A percentile compares a stretch with the other conserved stretches of the same genome.
These are phyloP conservation scores for Aythya baeri DNA, from an alignment of 2,113 vertebrate genomes.

Conservation along the genomic window DNA sequence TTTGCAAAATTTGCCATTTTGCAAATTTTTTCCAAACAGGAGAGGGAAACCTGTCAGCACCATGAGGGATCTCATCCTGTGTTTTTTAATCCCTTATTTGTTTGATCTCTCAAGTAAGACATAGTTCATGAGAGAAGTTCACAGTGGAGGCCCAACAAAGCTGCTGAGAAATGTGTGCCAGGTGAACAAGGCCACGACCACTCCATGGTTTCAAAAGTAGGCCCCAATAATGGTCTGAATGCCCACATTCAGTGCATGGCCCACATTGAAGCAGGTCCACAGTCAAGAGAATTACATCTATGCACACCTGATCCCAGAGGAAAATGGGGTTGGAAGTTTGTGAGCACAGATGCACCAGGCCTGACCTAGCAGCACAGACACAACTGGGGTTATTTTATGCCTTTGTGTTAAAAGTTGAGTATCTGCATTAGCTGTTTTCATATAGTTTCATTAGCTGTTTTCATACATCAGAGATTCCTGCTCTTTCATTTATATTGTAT, in stretches of 20 bases:
- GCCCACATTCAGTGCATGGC: not conserved
- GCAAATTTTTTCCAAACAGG: not conserved
- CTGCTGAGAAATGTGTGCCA: not conserved
- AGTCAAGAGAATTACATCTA: not conserved
- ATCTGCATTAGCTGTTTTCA: not conserved
- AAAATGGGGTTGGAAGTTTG: not conserved
- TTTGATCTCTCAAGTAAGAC: not conserved
- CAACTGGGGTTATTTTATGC: not conserved
- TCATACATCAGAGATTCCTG: not conserved
- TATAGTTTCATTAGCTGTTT: not conserved
- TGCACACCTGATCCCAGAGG: not conserved
- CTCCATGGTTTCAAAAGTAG: not conserved
- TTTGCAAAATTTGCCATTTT: not conserved
- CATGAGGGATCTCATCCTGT: not conserved
- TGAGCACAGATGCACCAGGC: not conserved
- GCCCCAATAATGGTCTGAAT: not conserved
- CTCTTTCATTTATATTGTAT: not conserved
- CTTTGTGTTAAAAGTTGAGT: not conserved
- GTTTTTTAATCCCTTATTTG: not conserved
- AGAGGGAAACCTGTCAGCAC: not conserved
- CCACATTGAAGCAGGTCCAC: not conserved
- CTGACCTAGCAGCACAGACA: not conserved
- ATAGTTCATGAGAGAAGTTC: not conserved
- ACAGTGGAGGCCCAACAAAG: not conserved
- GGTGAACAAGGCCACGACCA: not conserved